Evolutionary conservation across 2,113 vertebrate species (phyloP).

Genomic region (Corapipo altera): DNA sequence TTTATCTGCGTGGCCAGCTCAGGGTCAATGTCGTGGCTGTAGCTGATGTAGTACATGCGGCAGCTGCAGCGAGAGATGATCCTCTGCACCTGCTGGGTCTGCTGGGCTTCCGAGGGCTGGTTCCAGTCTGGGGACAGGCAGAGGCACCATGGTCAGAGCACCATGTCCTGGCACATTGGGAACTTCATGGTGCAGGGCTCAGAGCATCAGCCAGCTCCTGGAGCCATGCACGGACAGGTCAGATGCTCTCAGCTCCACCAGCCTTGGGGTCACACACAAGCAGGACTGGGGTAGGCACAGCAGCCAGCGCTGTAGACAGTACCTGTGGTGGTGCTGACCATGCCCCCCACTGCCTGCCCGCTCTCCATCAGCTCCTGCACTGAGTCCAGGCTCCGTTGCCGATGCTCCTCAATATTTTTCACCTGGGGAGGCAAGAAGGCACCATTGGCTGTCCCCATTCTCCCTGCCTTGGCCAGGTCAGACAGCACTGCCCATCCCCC

Average conservation of each 20-base stretch:
- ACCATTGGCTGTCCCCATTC: background rate
- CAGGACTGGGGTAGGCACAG: background rate
- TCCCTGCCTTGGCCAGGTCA: background rate
- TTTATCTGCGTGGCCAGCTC: slow-evolving; percentile 97
- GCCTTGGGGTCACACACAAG: rapidly evolving
- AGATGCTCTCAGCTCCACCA: background rate
- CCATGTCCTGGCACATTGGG: rapidly evolving
- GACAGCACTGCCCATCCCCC: rapidly evolving
- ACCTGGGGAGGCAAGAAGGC: slow-evolving; percentile 74
- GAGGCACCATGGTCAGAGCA: background rate
- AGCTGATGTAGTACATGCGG: slow-evolving; percentile 98
- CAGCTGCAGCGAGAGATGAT: slow-evolving; percentile 98
- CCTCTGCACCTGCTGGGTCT: slow-evolving; percentile 93
- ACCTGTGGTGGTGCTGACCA: slow-evolving; percentile 99
- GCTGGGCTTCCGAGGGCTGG: slow-evolving; percentile 90
- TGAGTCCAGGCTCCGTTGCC: slow-evolving; percentile 89
- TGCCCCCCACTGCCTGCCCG: slow-evolving; percentile 95
- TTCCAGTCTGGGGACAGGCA: slow-evolving; percentile 86
- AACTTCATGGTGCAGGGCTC: background rate
- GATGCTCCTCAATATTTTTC: slow-evolving; percentile 97
- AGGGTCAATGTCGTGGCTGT: slow-evolving; percentile 96
- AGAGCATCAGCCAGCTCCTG: background rate
- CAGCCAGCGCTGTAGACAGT: background rate
- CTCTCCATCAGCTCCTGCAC: slow-evolving; percentile 99
- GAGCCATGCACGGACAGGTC: background rate